Evolutionary conservation across 2,113 vertebrate species (phyloP).

Genomic region (Pterocles gutturalis): DNA sequence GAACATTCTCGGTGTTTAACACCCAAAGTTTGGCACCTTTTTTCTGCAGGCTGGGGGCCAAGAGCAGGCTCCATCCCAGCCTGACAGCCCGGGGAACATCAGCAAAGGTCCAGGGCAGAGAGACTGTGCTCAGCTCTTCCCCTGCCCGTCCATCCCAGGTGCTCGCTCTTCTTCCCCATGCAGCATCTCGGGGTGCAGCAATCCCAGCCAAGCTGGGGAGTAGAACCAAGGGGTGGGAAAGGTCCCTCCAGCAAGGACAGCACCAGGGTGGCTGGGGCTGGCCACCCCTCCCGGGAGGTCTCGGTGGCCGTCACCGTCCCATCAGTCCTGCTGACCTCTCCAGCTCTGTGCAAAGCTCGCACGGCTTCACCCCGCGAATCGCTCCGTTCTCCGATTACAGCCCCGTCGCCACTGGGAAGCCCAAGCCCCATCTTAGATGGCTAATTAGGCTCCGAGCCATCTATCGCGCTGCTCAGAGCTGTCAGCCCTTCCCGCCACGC

Average conservation of each 20-base stretch:
- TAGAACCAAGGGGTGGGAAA: not conserved
- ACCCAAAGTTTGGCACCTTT: not conserved
- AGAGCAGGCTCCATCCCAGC: not conserved
- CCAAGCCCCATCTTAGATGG: not conserved
- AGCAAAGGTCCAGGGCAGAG: not conserved
- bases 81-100: not conserved
- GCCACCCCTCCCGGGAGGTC: not conserved
- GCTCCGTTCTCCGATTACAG: not conserved
- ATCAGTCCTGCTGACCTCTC: not conserved
- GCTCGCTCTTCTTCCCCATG: not conserved
- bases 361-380: not conserved
- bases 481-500: not conserved
- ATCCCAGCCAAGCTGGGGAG: too few relatives aligned
- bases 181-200: not conserved
- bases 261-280: not conserved
- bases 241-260: accelerated
- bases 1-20: not conserved
- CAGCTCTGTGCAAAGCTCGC: not conserved
- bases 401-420: not conserved
- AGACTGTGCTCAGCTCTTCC: not conserved
- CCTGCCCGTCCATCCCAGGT: not conserved
- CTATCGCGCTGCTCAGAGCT: not conserved
- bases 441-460: not conserved
- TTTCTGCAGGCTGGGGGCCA: not conserved
- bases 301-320: not conserved